Percentiles rank a stretch among this genome's conserved stretches.
Conservation (phyloP, 2,888 invertebrate genomes). For the Dione juno region DNA sequence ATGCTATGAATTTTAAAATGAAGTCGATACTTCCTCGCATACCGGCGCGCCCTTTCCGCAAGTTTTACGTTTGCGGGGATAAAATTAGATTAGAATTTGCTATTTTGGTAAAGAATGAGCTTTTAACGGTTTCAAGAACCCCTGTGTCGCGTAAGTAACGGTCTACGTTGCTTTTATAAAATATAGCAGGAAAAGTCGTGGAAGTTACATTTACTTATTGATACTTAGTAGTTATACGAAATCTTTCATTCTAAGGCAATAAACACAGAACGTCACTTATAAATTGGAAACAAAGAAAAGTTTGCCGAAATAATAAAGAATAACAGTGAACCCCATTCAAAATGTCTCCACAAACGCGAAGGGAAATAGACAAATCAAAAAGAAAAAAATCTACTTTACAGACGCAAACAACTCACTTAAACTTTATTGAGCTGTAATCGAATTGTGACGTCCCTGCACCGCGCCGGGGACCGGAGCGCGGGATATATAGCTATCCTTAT, state of each 20-base stretch:
- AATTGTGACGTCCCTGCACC: constrained; percentile 82
- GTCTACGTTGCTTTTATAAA: constrained; percentile 9
- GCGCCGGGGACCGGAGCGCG: constrained; percentile 66
- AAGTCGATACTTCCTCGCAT: constrained; percentile 80
- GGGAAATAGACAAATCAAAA: constrained; percentile 73
- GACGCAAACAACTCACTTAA: constrained; percentile 84
- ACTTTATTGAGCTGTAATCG: constrained; percentile 84
- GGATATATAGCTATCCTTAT: constrained; percentile 81
- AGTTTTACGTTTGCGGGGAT: constrained; percentile 71
- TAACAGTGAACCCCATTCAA: constrained; percentile 21
- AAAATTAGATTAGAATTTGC: constrained; percentile 78
- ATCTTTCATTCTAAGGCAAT: neutral
- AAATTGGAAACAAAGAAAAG: constrained; percentile 1
- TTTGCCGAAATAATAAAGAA: constrained; percentile 16
- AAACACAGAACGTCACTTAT: neutral
- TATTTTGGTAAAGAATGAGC: constrained; percentile 70
- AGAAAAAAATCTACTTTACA: constrained; percentile 82
- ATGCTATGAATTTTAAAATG: constrained; percentile 84
- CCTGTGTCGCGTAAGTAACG: constrained; percentile 43
- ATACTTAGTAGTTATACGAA: neutral
- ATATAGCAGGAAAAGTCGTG: neutral
- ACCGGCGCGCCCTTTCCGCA: constrained; percentile 68
- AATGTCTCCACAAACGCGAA: constrained; percentile 22
- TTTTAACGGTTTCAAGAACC: constrained; percentile 62
- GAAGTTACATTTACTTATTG: neutral